These are phyloP conservation scores for Fissipunctia ypsillon DNA, from an alignment of 2,888 invertebrate species.

Conservation along the genomic window DNA sequence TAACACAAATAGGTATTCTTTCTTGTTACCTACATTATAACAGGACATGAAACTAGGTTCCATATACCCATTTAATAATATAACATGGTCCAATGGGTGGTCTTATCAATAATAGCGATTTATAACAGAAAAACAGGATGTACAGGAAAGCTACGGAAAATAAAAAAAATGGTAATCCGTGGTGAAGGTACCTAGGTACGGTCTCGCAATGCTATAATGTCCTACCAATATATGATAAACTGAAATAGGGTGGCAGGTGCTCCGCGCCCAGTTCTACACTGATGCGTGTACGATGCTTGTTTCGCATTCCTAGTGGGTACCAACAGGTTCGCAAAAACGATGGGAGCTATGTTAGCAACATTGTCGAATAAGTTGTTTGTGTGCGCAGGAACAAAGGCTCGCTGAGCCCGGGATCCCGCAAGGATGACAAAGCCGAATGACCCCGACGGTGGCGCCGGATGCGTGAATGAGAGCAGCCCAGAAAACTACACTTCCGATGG, in stretches of 20 bases:
- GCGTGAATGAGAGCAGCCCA: conserved; percentile 66
- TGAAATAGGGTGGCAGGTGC: not conserved
- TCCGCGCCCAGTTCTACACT: not conserved
- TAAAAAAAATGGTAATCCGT: not conserved
- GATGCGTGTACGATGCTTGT: conserved; percentile 9
- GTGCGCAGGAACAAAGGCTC: conserved; percentile 62
- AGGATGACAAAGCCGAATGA: conserved; percentile 71
- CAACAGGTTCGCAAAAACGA: conserved; percentile 3
- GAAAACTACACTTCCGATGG: conserved; percentile 67
- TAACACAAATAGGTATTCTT: not conserved
- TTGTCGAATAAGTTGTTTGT: conserved; percentile 22
- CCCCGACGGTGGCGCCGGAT: conserved; percentile 62
- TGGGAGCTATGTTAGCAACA: not conserved
- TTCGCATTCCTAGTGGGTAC: conserved; percentile 1
- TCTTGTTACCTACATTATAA: not conserved
- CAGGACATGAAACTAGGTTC: not conserved
- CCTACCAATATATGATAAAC: not conserved
- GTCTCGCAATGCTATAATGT: conserved; percentile 16
- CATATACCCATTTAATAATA: not conserved
- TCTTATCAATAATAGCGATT: not conserved
- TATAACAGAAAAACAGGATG: not conserved
- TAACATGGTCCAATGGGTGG: not conserved
- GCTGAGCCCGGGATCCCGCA: conserved; percentile 62
- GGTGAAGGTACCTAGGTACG: not conserved
- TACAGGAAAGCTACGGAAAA: not conserved